Evolutionary conservation across 2,888 invertebrate species (phyloP).

Genomic region (Fragum fragum): DNA sequence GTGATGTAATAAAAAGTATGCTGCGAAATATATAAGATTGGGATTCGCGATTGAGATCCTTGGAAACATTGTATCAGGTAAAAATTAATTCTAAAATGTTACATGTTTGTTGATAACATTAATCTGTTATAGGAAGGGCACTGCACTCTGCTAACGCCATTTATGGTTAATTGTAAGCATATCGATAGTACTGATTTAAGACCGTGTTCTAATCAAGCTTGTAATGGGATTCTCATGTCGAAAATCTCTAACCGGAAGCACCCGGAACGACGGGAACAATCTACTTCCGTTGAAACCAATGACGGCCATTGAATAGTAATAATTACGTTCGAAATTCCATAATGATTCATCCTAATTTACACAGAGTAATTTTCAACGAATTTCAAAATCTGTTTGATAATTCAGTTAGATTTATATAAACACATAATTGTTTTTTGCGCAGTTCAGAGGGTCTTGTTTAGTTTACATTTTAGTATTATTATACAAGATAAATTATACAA

Average conservation of each 20-base stretch:
- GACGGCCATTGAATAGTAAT: constrained; percentile 24
- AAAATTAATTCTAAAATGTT: not conserved
- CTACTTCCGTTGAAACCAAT: constrained; percentile 17
- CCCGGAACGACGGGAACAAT: not conserved
- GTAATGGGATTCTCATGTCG: constrained; percentile 29
- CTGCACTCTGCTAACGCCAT: not conserved
- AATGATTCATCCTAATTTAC: not conserved
- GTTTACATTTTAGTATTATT: too few relatives aligned
- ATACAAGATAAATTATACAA: too few relatives aligned
- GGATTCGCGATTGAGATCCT: too few relatives aligned
- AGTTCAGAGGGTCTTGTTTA: too few relatives aligned
- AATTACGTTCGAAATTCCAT: not conserved
- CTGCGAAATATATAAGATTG: too few relatives aligned
- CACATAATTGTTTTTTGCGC: too few relatives aligned
- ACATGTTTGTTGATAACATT: not conserved
- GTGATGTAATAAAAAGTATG: too few relatives aligned
- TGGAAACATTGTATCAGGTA: too few relatives aligned
- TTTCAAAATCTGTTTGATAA: too few relatives aligned
- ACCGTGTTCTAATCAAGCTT: constrained; percentile 1
- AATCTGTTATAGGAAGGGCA: not conserved
- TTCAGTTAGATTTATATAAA: too few relatives aligned
- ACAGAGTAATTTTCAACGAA: not conserved
- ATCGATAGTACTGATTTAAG: constrained; percentile 9
- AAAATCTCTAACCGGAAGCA: constrained; percentile 19
- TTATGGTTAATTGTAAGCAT: not conserved